A percentile compares a stretch with the other conserved stretches of the same genome.
Conservation (phyloP, 2,113 vertebrate species). For the Eidolon helvum region DNA sequence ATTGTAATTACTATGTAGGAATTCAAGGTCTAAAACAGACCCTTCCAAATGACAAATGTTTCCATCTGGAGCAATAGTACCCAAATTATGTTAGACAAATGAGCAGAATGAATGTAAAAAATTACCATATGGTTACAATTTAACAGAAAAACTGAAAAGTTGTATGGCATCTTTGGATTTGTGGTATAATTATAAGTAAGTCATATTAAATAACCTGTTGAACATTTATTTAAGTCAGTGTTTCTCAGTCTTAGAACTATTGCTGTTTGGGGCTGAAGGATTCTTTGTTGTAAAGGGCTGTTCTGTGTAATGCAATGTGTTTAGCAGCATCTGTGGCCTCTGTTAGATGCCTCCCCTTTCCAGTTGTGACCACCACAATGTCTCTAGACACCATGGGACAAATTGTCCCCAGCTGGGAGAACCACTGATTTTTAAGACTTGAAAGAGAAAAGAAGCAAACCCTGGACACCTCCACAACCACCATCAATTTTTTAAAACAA, state of each 20-base stretch:
- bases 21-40: not conserved
- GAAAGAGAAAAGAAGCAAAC: not conserved
- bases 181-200: not conserved
- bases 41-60: slow-evolving; percentile 10
- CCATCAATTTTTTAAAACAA: not conserved
- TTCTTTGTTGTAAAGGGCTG: not conserved
- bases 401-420: not conserved
- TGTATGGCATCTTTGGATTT: not conserved
- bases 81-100: not conserved
- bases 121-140: not conserved
- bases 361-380: not conserved
- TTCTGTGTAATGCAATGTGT: not conserved
- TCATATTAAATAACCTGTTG: not conserved
- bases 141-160: not conserved
- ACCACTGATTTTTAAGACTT: not conserved
- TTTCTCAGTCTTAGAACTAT: not conserved
- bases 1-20: not conserved
- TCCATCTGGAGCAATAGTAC: not conserved
- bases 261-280: not conserved
- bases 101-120: not conserved
- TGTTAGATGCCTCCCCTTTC: not conserved
- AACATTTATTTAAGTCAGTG: not conserved
- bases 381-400: not conserved
- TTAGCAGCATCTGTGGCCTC: not conserved
- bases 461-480: too few species aligned